A percentile compares a stretch with the other conserved stretches of the same genome.
Evolutionary conservation across 2,888 invertebrate genomes (phyloP).

Genomic region (Lasius fuliginosus): DNA sequence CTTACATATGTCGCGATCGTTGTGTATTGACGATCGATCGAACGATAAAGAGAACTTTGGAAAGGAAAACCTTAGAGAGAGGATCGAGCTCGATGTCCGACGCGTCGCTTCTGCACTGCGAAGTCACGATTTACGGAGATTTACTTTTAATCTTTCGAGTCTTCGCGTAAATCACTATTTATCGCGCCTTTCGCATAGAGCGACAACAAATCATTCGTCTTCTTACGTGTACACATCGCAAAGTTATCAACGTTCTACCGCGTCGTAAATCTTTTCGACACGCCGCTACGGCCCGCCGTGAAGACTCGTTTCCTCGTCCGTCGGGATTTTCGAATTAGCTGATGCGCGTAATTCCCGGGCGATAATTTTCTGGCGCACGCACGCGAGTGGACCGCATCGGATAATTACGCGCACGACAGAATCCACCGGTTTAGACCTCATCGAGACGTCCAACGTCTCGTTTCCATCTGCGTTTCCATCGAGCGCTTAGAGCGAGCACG

Average conservation of each 20-base stretch:
- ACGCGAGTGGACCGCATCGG: slow-evolving; percentile 2
- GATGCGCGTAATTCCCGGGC: slow-evolving; percentile 30
- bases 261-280: slow-evolving; percentile 20
- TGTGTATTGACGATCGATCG: slow-evolving; percentile 55
- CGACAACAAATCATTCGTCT: slow-evolving; percentile 29
- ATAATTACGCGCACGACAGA: slow-evolving; percentile 51
- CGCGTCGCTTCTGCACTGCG: slow-evolving; percentile 13
- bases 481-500: not conserved
- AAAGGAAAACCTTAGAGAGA: not conserved
- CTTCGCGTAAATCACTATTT: slow-evolving; percentile 18
- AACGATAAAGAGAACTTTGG: slow-evolving; percentile 1
- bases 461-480: slow-evolving; percentile 7
- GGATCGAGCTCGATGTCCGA: not conserved
- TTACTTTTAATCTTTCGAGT: slow-evolving; percentile 28
- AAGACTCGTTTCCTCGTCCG: not conserved
- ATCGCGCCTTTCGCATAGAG: not conserved
- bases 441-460: slow-evolving; percentile 9
- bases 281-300: not conserved
- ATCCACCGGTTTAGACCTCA: slow-evolving; percentile 28
- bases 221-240: not conserved
- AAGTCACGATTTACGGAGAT: not conserved
- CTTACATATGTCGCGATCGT: slow-evolving; percentile 39
- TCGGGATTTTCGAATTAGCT: slow-evolving; percentile 37
- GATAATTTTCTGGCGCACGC: slow-evolving; percentile 38
- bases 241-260: not conserved